Conservation (phyloP, 2,113 vertebrate genomes). For the Mustela nigripes region DNA sequence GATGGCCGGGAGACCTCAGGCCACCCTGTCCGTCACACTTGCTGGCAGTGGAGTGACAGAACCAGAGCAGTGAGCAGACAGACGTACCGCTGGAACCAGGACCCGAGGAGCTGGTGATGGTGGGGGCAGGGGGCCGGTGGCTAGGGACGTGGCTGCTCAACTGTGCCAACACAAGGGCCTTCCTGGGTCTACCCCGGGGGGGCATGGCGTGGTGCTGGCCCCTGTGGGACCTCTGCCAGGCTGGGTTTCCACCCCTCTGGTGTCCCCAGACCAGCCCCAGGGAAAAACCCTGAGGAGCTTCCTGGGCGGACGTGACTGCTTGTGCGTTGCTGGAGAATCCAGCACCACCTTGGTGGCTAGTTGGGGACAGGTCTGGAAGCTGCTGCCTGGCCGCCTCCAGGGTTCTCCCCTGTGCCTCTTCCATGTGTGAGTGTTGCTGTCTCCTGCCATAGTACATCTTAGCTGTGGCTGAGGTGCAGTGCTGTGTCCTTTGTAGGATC, state of each 20-base stretch:
- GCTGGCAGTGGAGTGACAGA: not conserved
- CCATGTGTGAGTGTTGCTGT: not conserved
- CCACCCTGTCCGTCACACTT: not conserved
- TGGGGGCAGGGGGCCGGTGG: fast-evolving
- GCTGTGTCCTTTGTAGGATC: not conserved
- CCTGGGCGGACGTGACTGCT: too few relatives aligned
- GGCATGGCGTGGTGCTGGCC: too few relatives aligned
- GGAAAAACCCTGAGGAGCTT: too few relatives aligned
- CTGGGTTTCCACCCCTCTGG: not conserved
- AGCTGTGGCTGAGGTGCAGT: not conserved
- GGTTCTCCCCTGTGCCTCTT: not conserved
- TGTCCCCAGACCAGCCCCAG: not conserved
- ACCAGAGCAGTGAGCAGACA: not conserved
- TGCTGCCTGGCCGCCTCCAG: not conserved
- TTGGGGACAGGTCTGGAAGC: not conserved
- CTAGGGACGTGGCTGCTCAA: not conserved
- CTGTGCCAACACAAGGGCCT: not conserved
- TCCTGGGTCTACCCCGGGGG: not conserved
- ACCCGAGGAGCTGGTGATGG: not conserved
- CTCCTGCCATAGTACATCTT: not conserved
- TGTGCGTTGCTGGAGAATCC: not conserved
- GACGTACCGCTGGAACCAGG: too few relatives aligned
- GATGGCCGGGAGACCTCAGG: not conserved
- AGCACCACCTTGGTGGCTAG: not conserved
- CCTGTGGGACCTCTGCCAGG: not conserved